Base-by-base conservation (phyloP, 2,888 invertebrate genomes). In the Oligia strigilis region DNA sequence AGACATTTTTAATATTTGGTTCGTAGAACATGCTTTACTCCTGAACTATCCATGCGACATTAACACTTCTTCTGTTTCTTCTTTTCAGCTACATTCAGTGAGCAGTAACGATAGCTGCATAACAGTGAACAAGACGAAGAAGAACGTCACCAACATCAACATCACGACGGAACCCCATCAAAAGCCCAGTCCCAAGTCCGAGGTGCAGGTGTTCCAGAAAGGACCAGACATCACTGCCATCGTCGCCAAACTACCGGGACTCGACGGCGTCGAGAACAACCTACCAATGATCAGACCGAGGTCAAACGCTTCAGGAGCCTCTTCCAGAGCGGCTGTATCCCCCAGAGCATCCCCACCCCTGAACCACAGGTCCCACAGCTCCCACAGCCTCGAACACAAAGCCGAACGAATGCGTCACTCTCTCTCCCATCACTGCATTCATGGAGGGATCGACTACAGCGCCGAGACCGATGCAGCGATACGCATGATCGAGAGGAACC, bases 171-270 rank as follows among this genome's bases (percentile, higher is more conserved):
- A 97, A 83, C 96, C 97, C 17, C 92, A 92, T 11, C 83, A 92
- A 73, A 93, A 93, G 77, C 94, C 95, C n/a, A 96, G 96, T 70
- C 95, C 97, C 72, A 97, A 97, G 82, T 95, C 96, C 11, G 97
- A 98, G 91, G 97, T 97, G 76, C 95, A 98, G 91, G 98, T 98
- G 71, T 98, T 98, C 92, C 98, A 98, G 93, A 98, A 98, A 90
- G 98, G 98, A 0, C 98, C 98, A 55, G 98, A 98, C 91, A 98
- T 98, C 49, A 98, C 98, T 2, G 98, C 98, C 0, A 95, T 98
- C 40, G 98, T 98, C 0, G 98, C 97, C 2, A 97, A 97, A 90
- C 93, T 98, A 60, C 97, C 98, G 0, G 97, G 97, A 6, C 92
- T 98, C 19, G 97, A 97, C 81, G 95, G 95, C 88, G 94, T 89